Evolutionary conservation across 2,888 invertebrate genomes (phyloP).

Genomic region (Miltochrista miniata): DNA sequence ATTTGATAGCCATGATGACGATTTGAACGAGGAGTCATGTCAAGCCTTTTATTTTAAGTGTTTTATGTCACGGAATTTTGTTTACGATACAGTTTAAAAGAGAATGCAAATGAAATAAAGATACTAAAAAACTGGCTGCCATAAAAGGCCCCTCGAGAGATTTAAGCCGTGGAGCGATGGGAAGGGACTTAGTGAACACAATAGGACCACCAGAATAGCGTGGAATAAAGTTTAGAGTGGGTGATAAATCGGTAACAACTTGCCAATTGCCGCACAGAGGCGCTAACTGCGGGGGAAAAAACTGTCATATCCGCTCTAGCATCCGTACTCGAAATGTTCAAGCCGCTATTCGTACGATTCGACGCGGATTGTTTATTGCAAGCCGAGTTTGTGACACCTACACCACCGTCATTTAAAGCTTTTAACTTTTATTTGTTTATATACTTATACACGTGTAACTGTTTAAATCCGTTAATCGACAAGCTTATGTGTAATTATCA

Average conservation of each 20-base stretch:
- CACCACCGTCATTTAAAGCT: neutral
- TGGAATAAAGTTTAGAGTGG: constrained; percentile 78
- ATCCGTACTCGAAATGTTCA: constrained; percentile 77
- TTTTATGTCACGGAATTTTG: constrained; percentile 42
- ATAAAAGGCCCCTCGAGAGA: constrained; percentile 66
- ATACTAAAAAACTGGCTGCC: constrained; percentile 63
- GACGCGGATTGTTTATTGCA: constrained; percentile 31
- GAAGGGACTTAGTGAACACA: constrained; percentile 67
- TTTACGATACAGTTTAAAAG: constrained; percentile 62
- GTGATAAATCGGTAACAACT: constrained; percentile 78
- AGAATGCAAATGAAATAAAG: constrained; percentile 68
- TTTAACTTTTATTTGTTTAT: neutral
- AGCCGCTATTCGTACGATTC: too few relatives aligned
- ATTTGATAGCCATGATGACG: constrained; percentile 25
- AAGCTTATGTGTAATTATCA: too few relatives aligned
- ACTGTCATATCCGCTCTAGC: constrained; percentile 76
- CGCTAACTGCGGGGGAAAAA: constrained; percentile 71
- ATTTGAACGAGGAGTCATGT: constrained; percentile 40
- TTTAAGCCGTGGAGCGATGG: constrained; percentile 56
- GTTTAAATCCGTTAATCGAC: too few relatives aligned
- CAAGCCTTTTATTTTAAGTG: constrained; percentile 45
- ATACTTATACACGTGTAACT: too few relatives aligned
- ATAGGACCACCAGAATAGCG: constrained; percentile 80
- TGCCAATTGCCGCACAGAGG: constrained; percentile 80
- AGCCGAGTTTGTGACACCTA: constrained; percentile 3